Evolutionary conservation across 2,113 vertebrate species (phyloP).

Genomic region (Pseudorasbora parva): DNA sequence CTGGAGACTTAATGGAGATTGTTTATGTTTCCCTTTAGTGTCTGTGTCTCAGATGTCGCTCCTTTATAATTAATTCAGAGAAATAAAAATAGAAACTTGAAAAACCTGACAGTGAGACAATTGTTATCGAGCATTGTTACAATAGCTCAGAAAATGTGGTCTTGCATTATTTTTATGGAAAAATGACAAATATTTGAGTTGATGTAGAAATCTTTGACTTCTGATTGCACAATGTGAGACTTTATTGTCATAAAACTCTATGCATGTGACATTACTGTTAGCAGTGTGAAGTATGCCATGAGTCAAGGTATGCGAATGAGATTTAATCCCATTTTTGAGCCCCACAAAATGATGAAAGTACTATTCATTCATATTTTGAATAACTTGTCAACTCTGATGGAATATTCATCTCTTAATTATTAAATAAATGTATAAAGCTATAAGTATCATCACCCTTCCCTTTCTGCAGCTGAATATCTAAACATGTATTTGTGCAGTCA

Average conservation of each 20-base stretch:
- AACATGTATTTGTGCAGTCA: constrained; percentile 20
- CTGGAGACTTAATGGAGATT: not conserved
- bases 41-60: not conserved
- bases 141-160: not conserved
- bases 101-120: constrained; percentile 12
- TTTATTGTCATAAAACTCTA: not conserved
- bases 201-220: not conserved
- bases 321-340: not conserved
- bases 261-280: not conserved
- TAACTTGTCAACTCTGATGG: not conserved
- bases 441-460: not conserved
- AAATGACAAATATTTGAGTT: not conserved
- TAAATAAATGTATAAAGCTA: not conserved
- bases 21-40: not conserved
- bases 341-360: not conserved
- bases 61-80: not conserved
- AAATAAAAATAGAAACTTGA: constrained; percentile 29
- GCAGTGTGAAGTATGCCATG: not conserved
- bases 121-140: not conserved
- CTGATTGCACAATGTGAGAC: not conserved
- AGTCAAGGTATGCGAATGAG: not conserved
- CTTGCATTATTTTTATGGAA: not conserved
- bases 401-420: not conserved
- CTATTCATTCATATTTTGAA: not conserved
- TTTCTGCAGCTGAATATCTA: not conserved